Percentiles rank a stretch among this genome's conserved stretches.
Evolutionary conservation across 2,797 vertebrate genomes (phyloP).

Genomic region (Gastrophryne carolinensis): DNA sequence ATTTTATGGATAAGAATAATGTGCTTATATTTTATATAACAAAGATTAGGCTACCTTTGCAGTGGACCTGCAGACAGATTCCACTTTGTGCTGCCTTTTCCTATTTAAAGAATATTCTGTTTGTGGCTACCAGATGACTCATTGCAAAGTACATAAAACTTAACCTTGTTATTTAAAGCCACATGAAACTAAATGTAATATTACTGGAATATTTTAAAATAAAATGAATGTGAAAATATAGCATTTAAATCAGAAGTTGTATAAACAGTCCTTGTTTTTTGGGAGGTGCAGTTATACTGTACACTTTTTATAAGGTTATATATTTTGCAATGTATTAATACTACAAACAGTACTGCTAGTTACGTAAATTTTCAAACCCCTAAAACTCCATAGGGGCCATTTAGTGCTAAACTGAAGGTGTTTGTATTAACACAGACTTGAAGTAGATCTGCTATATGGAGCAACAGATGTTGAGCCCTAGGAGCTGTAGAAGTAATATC

Average conservation of each 20-base stretch:
- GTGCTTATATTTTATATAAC: constrained; percentile 41
- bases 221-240: not conserved
- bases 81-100: constrained; percentile 13
- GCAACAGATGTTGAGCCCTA: no score
- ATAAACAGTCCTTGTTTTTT: not conserved
- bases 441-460: no score
- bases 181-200: not conserved
- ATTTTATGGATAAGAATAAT: constrained; percentile 71
- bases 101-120: constrained; percentile 27
- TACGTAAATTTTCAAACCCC: no score
- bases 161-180: not conserved
- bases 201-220: not conserved
- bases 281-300: no score
- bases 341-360: no score
- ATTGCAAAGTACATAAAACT: not conserved
- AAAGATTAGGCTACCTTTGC: not conserved
- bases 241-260: no score
- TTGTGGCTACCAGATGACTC: not conserved
- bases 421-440: no score
- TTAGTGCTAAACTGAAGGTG: no score
- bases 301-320: no score
- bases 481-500: no score
- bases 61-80: constrained; percentile 16
- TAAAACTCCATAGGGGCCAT: no score
- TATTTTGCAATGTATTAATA: no score